A percentile compares a stretch with the other conserved stretches of the same genome.
phyloP scores from a whole-genome alignment of 64 coral and sea anemone species.

The Platygyra sinensis region DNA sequence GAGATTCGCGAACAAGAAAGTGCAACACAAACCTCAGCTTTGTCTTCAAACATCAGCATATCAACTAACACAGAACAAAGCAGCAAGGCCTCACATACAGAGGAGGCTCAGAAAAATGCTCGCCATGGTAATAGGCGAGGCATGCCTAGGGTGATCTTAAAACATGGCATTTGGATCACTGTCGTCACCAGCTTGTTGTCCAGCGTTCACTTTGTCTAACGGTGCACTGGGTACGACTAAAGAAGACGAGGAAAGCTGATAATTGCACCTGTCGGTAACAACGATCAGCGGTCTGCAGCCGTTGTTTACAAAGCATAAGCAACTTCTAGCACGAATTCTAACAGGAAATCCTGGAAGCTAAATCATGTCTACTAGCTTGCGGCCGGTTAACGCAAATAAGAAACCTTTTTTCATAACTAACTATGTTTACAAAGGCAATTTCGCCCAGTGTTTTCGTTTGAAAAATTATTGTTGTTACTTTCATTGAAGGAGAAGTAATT shows the following conservation, averaged over 20 bases:
- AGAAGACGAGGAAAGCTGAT: neutral
- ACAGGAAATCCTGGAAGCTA: too few species aligned
- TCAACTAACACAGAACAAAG: neutral
- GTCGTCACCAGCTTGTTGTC: neutral
- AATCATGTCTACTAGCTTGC: too few species aligned
- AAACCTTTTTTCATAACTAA: too few species aligned
- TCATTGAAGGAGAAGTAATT: too few species aligned
- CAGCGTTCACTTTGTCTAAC: neutral
- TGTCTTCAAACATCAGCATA: neutral
- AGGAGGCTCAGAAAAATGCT: neutral
- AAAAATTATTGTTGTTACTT: too few species aligned
- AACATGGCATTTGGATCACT: neutral
- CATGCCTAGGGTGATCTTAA: neutral
- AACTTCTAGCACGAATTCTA: too few species aligned
- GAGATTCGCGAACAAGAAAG: neutral
- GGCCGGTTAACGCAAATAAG: too few species aligned
- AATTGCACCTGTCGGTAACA: neutral
- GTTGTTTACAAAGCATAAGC: neutral
- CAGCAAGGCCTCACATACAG: neutral
- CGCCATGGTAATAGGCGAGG: neutral
- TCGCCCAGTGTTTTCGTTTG: too few species aligned
- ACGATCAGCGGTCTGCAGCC: neutral
- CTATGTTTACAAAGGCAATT: too few species aligned
- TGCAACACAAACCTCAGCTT: neutral
- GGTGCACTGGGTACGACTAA: neutral